Conservation (phyloP, 2,888 invertebrate genomes). For the Lasioglossum marginatum region DNA sequence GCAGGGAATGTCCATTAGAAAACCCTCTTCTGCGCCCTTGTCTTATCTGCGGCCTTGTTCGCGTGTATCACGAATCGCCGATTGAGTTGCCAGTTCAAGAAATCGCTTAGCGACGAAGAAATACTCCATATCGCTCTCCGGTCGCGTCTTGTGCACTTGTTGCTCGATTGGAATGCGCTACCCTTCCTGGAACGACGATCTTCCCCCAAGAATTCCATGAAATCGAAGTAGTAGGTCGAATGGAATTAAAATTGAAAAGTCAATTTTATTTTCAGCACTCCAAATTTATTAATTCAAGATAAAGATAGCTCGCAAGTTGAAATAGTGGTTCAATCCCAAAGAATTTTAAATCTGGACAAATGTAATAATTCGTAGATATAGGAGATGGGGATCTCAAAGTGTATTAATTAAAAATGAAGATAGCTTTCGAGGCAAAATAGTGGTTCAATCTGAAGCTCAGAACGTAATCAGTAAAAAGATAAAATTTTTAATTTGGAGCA, state of each 20-base stretch:
- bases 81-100: conserved; percentile 35
- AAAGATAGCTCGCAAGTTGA: too few relatives aligned
- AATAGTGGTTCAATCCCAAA: too few relatives aligned
- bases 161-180: neutral
- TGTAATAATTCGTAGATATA: neutral
- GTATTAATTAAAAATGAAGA: neutral
- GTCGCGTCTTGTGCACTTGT: neutral
- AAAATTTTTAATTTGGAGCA: too few relatives aligned
- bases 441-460: too few relatives aligned
- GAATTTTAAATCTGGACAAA: too few relatives aligned
- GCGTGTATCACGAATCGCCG: conserved; percentile 40
- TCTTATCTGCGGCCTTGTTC: conserved; percentile 55
- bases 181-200: neutral
- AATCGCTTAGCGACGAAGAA: neutral
- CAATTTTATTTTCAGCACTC: too few relatives aligned
- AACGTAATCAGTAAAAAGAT: too few relatives aligned
- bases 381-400: neutral
- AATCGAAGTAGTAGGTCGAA: neutral
- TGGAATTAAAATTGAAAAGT: neutral
- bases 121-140: neutral
- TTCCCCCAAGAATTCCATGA: neutral
- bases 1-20: conserved; percentile 71
- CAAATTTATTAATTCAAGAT: too few relatives aligned
- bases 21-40: conserved; percentile 10
- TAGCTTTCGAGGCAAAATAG: neutral